These are phyloP conservation scores for Eptatretus atami DNA, from an alignment of 2,797 vertebrate species.

Conservation along the genomic window DNA sequence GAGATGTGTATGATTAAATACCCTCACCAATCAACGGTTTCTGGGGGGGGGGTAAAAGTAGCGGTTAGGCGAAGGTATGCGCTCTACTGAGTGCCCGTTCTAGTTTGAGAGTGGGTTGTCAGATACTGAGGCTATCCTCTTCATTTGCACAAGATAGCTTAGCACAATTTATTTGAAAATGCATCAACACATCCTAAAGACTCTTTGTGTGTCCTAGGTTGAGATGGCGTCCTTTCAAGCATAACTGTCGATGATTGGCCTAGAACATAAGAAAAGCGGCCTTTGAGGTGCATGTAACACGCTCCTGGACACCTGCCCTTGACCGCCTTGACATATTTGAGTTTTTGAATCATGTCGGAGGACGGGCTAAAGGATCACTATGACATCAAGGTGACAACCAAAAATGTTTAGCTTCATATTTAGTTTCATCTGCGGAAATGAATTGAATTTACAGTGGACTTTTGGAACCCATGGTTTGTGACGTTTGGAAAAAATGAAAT, in stretches of 20 bases:
- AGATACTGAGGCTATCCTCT: not conserved
- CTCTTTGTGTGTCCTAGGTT: constrained; percentile 21
- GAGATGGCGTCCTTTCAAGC: constrained; percentile 95
- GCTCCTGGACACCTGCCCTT: constrained; percentile 51
- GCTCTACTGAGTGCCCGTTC: no score
- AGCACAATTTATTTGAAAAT: no score
- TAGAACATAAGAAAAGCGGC: constrained; percentile 68
- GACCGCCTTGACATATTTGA: constrained; percentile 47
- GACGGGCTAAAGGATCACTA: constrained; percentile 77
- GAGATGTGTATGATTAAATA: no score
- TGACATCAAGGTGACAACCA: constrained; percentile 27
- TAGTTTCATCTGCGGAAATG: not conserved
- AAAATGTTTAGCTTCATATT: no score
- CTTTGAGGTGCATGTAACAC: constrained; percentile 89
- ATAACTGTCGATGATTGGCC: constrained; percentile 62
- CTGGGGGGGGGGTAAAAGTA: no score
- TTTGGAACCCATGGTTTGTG: not conserved
- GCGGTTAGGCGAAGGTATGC: no score
- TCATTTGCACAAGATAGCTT: no score
- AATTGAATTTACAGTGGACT: not conserved
- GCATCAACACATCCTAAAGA: no score
- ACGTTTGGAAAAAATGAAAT: not conserved
- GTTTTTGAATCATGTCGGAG: constrained; percentile 56
- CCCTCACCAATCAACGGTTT: no score
- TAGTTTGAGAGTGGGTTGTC: no score